Base-by-base conservation (phyloP, 2,888 invertebrate genomes). In the Nephrotoma appendiculata region DNA sequence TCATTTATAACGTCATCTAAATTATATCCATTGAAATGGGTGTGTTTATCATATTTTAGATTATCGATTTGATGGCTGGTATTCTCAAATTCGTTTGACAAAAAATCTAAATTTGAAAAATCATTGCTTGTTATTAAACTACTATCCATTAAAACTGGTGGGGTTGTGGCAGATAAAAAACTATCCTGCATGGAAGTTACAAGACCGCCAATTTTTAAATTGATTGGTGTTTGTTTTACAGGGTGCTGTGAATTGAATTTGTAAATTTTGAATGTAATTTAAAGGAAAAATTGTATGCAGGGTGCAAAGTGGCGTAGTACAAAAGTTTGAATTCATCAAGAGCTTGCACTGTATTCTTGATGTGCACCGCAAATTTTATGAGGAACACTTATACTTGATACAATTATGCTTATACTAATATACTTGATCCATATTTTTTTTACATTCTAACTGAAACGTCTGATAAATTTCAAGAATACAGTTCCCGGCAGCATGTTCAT, bases 121-220 rank as follows among this genome's bases (percentile, higher is more conserved):
- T 92, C 92, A 6, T 91, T 91, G 41, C 91, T 92, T 44, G 91
- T 91, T 44, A 92, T 91, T 5, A 92, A 89, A 31, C 91, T 92
- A 87, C 89, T 90, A 87, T 90, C 90, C 86, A 91, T 90, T 85
- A 91, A 91, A 6, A 90, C 89, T 84, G 92, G 91, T 5, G 92
- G 91, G 84, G 92, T 91, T 2, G 91, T 91, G 88, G 92, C 91
- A 88, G 90, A 90, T 45, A 92, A 89, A 88, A 90, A 90, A 86
- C 91, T 91, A 88, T 90, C 90, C 87, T 91, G 90, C 90, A 91
- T 90, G 45, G 89, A 91, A 45, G 91, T 91, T 71, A 91, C 91
- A 87, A 91, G 89, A 11, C 91, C 91, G 42, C 91, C 91, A 85
- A 91, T 91, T 89, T 91, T 90, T 84, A 91, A 85, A 88, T 91